Evolutionary conservation across 1,140 invertebrate genomes (phyloP).

Genomic region (Heliconius eleuchia): DNA sequence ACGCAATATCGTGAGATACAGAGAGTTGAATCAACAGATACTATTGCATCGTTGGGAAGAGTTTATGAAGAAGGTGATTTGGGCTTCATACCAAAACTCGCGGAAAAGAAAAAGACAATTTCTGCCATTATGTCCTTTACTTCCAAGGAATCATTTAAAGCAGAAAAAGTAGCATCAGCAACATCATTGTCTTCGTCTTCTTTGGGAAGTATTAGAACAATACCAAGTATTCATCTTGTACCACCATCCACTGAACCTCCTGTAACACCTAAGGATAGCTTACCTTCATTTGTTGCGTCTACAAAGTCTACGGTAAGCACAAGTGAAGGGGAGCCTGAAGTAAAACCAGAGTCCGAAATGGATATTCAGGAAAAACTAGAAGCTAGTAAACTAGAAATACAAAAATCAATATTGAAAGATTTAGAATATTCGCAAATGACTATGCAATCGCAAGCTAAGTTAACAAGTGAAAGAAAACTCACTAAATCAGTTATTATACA

Average conservation of each 20-base stretch:
- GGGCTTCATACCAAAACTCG: conserved; percentile 79
- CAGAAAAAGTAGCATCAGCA: conserved; percentile 41
- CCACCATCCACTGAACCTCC: conserved; percentile 47
- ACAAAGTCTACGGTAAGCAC: conserved; percentile 58
- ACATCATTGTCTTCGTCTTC: conserved; percentile 47
- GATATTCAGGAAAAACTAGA: conserved; percentile 59
- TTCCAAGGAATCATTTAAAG: conserved; percentile 50
- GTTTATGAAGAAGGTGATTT: conserved; percentile 82
- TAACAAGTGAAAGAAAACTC: conserved; percentile 41
- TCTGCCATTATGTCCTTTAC: conserved; percentile 35
- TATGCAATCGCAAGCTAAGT: conserved; percentile 48
- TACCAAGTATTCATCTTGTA: conserved; percentile 66
- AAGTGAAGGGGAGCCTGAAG: conserved; percentile 50
- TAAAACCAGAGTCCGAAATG: conserved; percentile 49
- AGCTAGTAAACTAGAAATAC: conserved; percentile 68
- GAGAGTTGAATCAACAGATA: conserved; percentile 64
- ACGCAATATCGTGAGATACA: conserved; percentile 66
- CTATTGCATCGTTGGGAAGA: conserved; percentile 69
- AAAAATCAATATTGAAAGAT: conserved; percentile 70
- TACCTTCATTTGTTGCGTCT: conserved; percentile 63
- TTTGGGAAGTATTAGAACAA: conserved; percentile 61
- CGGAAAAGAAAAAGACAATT: conserved; percentile 48
- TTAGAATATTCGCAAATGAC: conserved; percentile 59
- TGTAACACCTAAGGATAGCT: conserved; percentile 52
- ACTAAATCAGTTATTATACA: conserved; percentile 49